phyloP scores from a whole-genome alignment of 2,888 invertebrate genomes.

The Byasa hedistus region DNA sequence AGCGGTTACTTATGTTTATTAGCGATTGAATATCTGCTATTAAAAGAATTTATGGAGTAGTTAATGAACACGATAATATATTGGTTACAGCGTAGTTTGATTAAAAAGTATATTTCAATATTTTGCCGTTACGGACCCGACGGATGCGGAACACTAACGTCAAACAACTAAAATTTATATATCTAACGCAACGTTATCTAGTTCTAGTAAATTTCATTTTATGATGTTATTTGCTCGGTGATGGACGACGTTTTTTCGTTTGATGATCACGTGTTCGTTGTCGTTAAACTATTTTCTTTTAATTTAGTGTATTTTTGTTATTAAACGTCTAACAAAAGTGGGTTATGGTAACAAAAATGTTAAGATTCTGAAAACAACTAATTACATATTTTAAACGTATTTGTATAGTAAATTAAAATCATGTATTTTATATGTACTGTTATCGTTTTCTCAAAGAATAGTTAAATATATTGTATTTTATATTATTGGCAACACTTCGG shows the following conservation, averaged over 20 bases:
- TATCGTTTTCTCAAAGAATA: too few species aligned
- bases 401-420: too few species aligned
- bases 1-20: too few species aligned
- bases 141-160: slow-evolving; percentile 3
- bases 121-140: background rate
- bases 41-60: background rate
- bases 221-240: slow-evolving; percentile 16
- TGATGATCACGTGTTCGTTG: slow-evolving; percentile 8
- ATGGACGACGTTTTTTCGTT: slow-evolving; percentile 18
- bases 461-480: too few species aligned
- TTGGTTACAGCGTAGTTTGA: background rate
- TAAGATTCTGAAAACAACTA: too few species aligned
- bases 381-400: too few species aligned
- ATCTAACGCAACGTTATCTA: slow-evolving; percentile 14
- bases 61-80: background rate
- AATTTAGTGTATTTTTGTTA: too few species aligned
- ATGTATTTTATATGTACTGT: too few species aligned
- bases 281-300: slow-evolving; percentile 10
- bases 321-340: too few species aligned
- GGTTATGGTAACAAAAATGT: too few species aligned
- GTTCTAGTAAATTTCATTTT: slow-evolving; percentile 17
- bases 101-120: slow-evolving; percentile 6
- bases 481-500: too few species aligned
- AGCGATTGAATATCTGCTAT: too few species aligned
- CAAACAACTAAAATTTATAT: slow-evolving; percentile 10